Evolutionary conservation across 2,113 vertebrate species (phyloP), one percentile per base, ranked within the genome.

Genomic region (Nothobranchius kuhntae): DNA sequence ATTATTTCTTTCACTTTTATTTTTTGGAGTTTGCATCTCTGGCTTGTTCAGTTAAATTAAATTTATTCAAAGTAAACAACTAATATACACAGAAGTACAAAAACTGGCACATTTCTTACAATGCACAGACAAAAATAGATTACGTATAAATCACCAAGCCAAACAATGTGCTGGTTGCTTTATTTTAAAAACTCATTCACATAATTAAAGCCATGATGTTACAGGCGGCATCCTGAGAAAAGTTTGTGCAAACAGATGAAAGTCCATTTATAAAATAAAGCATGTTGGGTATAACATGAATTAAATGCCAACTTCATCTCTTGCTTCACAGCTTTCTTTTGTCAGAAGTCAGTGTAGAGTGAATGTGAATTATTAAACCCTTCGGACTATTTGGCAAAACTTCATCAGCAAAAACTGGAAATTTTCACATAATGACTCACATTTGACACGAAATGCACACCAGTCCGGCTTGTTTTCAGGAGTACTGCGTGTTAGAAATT

Each of bases 401-500:
- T 13, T 65, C 10, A 42, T 54, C 7, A 59, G n/a, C 15, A 71
- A 44, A 40, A 59, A 21, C 12, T 30, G 4, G 17, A 61, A 0
- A 6, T 62, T 55, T 61, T 60, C 13, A 71, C 44, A 45, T 53
- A 53, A 52, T 10, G 17, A 47, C 53, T 61, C 17, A 60, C 35
- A 54, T 21, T 13, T 26, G 35, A 35, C 30, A 10, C 52, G 15
- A 40, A 6, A 7, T 1, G 38, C 38, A 7, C 38, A 6, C 57
- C 48, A 0, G 45, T 17, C 53, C 46, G n/a, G 12, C 17, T 3
- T 21, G 21, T 53, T 77, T 69, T 92, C 86, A 99, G 17, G 97
- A 96, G 77, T 98, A 98, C 92, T 96, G 94, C 67, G 96, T 96
- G 87, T 98, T 93, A 0, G 97, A 99, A 76, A 99, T 98, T 89